Base-by-base conservation (phyloP, 2,888 invertebrate genomes). In the Latrodectus elegans region DNA sequence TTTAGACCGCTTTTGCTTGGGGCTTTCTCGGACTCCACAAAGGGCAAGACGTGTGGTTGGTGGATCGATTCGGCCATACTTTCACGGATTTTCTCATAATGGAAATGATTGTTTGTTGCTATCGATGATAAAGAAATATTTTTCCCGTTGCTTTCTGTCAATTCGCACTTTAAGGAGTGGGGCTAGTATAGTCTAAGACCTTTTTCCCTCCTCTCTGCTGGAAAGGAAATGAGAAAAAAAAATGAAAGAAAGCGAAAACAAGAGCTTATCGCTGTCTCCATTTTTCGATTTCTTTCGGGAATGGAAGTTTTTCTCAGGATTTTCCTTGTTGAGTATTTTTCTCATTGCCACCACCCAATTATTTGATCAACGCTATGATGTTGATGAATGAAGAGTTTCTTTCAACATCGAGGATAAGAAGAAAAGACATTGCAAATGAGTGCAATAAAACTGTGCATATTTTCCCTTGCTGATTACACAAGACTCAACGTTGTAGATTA, bases 81-180 rank as follows among this genome's bases (percentile, higher is more conserved):
- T 60, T 80, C 80, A 8, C 71, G 71, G 72, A 60, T 55, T 80
- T 60, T 74, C 81, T 81, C 81, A 81, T 81, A 81, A 81, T 81
- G 64, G 81, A 81, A 67, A 73, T 73, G 81, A 81, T 81, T 81
- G 81, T 81, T 81, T 81, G 81, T 81, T 67, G 74, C 81, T 73
- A 74, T 81, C 81, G 67, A 74, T 81, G 81, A 81, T 81, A 81
- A 81, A 81, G 81, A 81, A 81, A 81, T 81, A 81, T 81, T 81
- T 81, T 81, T 67, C 73, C 74, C 65, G 81, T 67, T 65, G 52
- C 67, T 49, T 76, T 76, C 60, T 70, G 80, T 80, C 80, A 72
- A 80, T 80, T 72, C 78, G 70, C 38, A 22, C 55, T 38, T 52
- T 51, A 14, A 51, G 51, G 51, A 72, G 79, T 9, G 52, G 80